phyloP scores from a whole-genome alignment of 2,797 vertebrate genomes.

The Semotilus atromaculatus region DNA sequence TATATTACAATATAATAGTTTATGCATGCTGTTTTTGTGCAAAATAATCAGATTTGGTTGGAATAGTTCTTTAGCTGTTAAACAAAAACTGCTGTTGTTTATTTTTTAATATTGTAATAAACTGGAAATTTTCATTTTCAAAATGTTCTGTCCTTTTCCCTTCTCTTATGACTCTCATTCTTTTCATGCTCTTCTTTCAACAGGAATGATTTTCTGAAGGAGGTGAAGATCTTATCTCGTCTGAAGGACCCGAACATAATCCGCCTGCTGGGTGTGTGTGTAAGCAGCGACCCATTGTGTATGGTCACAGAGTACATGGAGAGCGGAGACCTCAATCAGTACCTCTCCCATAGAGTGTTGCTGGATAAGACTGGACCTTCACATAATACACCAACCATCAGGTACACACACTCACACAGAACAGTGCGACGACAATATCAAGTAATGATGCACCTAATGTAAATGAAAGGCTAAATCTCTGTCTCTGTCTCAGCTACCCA shows the following conservation, averaged over 20 bases:
- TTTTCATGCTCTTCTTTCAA: constrained; percentile 19
- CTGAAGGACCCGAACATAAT: constrained; percentile 95
- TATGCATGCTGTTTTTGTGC: not conserved
- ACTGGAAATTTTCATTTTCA: not conserved
- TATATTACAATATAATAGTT: not conserved
- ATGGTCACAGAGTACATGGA: constrained; percentile 98
- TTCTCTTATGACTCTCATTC: not conserved
- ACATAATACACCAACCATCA: constrained; percentile 80
- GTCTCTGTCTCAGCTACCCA: constrained; percentile 78
- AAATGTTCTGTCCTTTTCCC: not conserved
- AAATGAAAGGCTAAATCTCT: not conserved
- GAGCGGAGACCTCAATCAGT: constrained; percentile 93
- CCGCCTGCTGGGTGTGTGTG: constrained; percentile 89
- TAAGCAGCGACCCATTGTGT: constrained; percentile 90
- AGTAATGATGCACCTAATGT: not conserved
- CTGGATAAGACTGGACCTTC: constrained; percentile 83
- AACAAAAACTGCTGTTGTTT: not conserved
- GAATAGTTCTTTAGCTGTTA: not conserved
- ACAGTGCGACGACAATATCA: not conserved
- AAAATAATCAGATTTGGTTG: not conserved
- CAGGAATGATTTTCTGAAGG: constrained; percentile 94
- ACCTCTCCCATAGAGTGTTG: constrained; percentile 85
- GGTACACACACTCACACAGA: constrained; percentile 69
- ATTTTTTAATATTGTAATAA: not conserved
- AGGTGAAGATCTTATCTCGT: constrained; percentile 93